Evolutionary conservation across 2,797 vertebrate genomes (phyloP).

Genomic region (Mormyrus proboscirostris): DNA sequence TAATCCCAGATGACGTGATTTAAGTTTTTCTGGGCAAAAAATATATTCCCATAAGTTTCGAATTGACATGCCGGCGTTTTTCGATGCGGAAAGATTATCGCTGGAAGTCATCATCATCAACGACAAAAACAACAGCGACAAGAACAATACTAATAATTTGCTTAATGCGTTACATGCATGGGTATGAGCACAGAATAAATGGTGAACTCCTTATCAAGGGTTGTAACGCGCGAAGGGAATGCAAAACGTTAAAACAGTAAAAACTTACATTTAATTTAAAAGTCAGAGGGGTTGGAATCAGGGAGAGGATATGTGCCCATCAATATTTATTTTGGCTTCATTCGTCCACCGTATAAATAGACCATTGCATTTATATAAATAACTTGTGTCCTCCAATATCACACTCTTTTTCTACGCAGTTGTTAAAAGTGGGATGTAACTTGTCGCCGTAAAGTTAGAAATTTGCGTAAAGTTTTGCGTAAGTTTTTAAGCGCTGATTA

Average conservation of each 20-base stretch:
- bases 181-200: too few species aligned
- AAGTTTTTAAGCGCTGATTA: not conserved
- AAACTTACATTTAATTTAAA: not conserved
- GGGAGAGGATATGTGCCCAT: not conserved
- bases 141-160: conserved; percentile 8
- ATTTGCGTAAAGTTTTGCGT: not conserved
- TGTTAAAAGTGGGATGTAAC: not conserved
- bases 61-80: not conserved
- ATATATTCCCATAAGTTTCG: not conserved
- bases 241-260: not conserved
- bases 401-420: not conserved
- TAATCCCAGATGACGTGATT: not conserved
- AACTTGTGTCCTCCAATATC: not conserved
- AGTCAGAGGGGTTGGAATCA: not conserved
- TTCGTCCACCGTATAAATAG: not conserved
- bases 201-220: not conserved
- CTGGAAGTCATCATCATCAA: not conserved
- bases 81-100: not conserved
- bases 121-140: not conserved
- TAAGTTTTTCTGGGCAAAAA: not conserved
- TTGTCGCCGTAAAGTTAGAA: not conserved
- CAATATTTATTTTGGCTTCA: not conserved
- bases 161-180: not conserved
- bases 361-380: not conserved
- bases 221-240: not conserved